Conservation (phyloP, 2,797 vertebrate species). For the Microchirus variegatus region DNA sequence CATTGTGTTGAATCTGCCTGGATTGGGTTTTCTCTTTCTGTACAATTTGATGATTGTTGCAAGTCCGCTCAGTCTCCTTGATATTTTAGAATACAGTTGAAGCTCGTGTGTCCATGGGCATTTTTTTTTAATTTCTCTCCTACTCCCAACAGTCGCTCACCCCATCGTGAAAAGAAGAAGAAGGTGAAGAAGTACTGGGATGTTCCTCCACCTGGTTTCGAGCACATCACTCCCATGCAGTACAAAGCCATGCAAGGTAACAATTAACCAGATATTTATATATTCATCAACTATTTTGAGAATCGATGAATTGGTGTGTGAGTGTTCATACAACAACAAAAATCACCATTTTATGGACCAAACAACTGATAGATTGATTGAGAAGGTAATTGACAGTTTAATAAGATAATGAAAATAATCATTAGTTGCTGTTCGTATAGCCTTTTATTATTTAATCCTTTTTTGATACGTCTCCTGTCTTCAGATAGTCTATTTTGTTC, state of each 20-base stretch:
- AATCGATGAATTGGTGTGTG: too few relatives aligned
- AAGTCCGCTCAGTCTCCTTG: background rate
- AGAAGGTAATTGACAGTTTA: too few relatives aligned
- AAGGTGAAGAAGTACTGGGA: constrained; percentile 93
- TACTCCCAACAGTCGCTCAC: constrained; percentile 82
- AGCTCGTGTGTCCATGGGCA: background rate
- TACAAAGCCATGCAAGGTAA: constrained; percentile 89
- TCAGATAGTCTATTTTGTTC: too few relatives aligned
- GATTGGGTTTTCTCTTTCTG: constrained; percentile 19
- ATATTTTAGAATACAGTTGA: constrained; percentile 7
- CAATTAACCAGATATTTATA: constrained; percentile 46
- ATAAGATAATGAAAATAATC: too few relatives aligned
- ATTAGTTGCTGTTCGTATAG: too few relatives aligned
- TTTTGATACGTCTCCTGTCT: too few relatives aligned
- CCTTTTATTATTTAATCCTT: too few relatives aligned
- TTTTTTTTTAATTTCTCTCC: background rate
- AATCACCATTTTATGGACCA: too few relatives aligned
- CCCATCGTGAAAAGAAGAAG: constrained; percentile 94
- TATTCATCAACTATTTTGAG: too few relatives aligned
- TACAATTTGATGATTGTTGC: constrained; percentile 16
- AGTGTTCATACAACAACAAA: too few relatives aligned
- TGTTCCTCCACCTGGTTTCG: constrained; percentile 83
- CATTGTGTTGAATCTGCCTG: constrained; percentile 29
- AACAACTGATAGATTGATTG: too few relatives aligned
- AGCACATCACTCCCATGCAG: constrained; percentile 86